Evolutionary conservation across 2,888 invertebrate genomes (phyloP).

Genomic region (Drosophila bunnanda): DNA sequence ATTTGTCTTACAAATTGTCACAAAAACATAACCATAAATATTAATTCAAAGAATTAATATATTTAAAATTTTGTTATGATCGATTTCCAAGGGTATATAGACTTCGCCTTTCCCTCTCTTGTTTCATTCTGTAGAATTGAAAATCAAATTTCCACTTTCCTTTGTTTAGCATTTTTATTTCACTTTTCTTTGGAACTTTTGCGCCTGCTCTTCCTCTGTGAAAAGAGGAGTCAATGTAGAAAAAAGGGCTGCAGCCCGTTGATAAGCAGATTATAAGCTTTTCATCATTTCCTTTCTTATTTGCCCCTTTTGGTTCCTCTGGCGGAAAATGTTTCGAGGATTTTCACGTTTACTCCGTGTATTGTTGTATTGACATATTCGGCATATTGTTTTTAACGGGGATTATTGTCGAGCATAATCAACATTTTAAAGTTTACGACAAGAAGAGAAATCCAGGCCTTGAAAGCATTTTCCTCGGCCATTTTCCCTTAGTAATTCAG

Average conservation of each 20-base stretch:
- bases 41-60: too few species aligned
- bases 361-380: conserved; percentile 54
- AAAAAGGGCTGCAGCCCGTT: conserved; percentile 53
- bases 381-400: conserved; percentile 54
- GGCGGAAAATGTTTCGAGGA: conserved; percentile 34
- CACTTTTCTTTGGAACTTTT: conserved; percentile 43
- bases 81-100: too few species aligned
- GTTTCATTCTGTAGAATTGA: conserved; percentile 33
- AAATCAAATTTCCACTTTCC: conserved; percentile 68
- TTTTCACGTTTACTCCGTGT: conserved; percentile 40
- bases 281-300: conserved; percentile 39
- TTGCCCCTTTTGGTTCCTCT: conserved; percentile 17
- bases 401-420: conserved; percentile 21
- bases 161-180: conserved; percentile 56
- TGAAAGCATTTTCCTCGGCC: neutral
- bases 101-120: too few species aligned
- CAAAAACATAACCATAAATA: too few species aligned
- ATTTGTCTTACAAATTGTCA: too few species aligned
- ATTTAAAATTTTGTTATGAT: too few species aligned
- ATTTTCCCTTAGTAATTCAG: conserved; percentile 7
- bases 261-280: conserved; percentile 71
- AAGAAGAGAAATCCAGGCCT: neutral
- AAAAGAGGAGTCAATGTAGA: neutral
- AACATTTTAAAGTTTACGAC: conserved; percentile 23
- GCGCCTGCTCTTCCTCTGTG: neutral